Evolutionary conservation across 2,888 invertebrate species (phyloP).

Genomic region (Eumacrocentrus americanus): DNA sequence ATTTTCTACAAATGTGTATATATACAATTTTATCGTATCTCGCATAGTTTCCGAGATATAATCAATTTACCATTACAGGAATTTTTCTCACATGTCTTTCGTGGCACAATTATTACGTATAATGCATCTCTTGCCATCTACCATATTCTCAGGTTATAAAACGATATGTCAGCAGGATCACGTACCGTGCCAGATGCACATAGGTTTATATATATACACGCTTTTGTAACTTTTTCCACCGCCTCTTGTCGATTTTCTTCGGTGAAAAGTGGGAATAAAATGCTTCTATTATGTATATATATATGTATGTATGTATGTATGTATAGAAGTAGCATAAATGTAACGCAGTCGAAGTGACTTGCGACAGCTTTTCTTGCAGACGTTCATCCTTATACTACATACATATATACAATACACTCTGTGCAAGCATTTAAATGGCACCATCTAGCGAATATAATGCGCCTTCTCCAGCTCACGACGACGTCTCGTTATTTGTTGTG

Average conservation of each 20-base stretch:
- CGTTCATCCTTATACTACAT: background rate
- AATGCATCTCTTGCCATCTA: too few species aligned
- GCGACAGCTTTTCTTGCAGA: background rate
- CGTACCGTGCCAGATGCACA: slow-evolving; percentile 14
- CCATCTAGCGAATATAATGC: background rate
- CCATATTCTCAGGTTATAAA: slow-evolving; percentile 3
- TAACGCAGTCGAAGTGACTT: slow-evolving; percentile 2
- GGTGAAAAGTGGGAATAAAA: background rate
- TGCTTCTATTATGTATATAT: background rate
- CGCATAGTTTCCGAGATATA: too few species aligned
- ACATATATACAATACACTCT: background rate
- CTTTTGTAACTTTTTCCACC: background rate
- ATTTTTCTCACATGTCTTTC: too few species aligned
- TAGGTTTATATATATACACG: background rate
- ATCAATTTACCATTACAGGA: too few species aligned
- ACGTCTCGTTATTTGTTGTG: background rate
- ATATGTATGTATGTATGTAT: background rate
- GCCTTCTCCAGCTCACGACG: background rate
- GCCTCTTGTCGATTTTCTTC: slow-evolving; percentile 4
- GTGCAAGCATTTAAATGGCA: background rate
- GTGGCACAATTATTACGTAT: too few species aligned
- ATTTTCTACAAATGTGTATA: too few species aligned
- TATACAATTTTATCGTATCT: too few species aligned
- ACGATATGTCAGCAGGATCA: slow-evolving; percentile 16
- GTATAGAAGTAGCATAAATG: background rate